Evolutionary conservation across 2,797 vertebrate genomes (phyloP).

Genomic region (Sebastes ruberrimus): DNA sequence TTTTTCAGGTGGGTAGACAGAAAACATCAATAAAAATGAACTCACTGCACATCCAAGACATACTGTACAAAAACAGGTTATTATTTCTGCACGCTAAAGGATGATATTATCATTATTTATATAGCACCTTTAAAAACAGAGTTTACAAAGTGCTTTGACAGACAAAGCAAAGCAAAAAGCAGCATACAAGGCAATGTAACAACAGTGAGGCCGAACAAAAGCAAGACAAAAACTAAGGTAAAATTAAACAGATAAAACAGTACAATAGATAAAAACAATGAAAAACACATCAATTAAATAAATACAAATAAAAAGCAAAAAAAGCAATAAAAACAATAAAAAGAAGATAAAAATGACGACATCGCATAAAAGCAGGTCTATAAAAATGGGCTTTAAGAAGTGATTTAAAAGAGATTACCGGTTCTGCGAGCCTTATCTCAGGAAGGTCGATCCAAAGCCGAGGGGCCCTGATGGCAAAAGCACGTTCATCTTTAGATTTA

Average conservation of each 20-base stretch:
- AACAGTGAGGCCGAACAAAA: not conserved
- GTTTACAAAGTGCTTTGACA: not conserved
- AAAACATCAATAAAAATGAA: slow-evolving; percentile 18
- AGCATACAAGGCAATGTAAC: not conserved
- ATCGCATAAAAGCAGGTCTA: not conserved
- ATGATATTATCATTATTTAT: not conserved
- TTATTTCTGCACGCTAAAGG: not conserved
- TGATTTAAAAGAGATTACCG: not conserved
- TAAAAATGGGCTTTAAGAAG: not conserved
- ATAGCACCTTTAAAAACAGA: not conserved
- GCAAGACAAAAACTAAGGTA: not conserved
- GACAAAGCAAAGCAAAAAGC: not conserved
- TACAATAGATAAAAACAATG: not conserved
- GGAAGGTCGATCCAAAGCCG: not conserved
- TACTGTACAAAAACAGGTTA: not conserved
- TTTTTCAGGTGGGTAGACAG: not conserved
- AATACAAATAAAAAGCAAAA: not conserved
- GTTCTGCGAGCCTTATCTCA: not conserved
- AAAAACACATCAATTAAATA: not conserved
- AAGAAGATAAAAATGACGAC: not conserved
- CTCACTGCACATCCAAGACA: not conserved
- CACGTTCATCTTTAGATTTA: not conserved
- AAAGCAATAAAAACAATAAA: not conserved
- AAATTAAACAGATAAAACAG: not conserved
- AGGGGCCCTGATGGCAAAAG: not conserved